Base-by-base conservation (phyloP, 2,113 vertebrate genomes). In the Athene cunicularia region DNA sequence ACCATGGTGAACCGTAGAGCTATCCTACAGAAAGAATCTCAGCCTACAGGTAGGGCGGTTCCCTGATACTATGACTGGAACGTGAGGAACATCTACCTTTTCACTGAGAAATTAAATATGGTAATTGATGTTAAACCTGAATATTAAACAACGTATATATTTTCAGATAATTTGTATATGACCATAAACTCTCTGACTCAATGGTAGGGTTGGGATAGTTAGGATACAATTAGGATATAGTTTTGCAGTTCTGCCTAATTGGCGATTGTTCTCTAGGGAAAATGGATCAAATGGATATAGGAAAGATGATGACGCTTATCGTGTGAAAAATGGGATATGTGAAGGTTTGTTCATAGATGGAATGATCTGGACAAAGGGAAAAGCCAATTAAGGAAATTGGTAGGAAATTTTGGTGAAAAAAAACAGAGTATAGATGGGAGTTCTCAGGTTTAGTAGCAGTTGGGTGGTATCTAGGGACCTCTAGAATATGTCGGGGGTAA, bases 1-100 rank as follows among this genome's bases (percentile, higher is more conserved):
- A 8, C 10, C 3, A 4, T 5, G 2, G 58, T 30, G 86, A 75
- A 76, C 0, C 0, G 20, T 18, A 77, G 50, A 82, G 53, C 2
- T 11, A 17, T 16, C 18, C 16, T 24, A 33, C 0, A 53, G 11
- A 23, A 30, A 75, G 27, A 76, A 88, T 53, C n/a, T 27, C 10
- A 11, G 63, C 18, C 37, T 27, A 41, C 20, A 32, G 14, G 14
- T 3, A 64, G 39, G 14, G 28, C 79, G 7, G 28, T n/a, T 90
- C 30, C 32, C 32, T 88, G 33, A 37, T 9, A 35, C 33, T 43
- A 33, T 45, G 45, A 45, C 1, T 49, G 8, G 33, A 73, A 32
- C 13, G 20, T 43, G 39, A 88, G 30, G 66, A 88, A 87, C 14
- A 35, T 45, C 19, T 41, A 50, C 17, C 22, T 93, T 82, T 82